Evolutionary conservation across 2,113 vertebrate species (phyloP).

Genomic region (Pelmatolapia mariae): DNA sequence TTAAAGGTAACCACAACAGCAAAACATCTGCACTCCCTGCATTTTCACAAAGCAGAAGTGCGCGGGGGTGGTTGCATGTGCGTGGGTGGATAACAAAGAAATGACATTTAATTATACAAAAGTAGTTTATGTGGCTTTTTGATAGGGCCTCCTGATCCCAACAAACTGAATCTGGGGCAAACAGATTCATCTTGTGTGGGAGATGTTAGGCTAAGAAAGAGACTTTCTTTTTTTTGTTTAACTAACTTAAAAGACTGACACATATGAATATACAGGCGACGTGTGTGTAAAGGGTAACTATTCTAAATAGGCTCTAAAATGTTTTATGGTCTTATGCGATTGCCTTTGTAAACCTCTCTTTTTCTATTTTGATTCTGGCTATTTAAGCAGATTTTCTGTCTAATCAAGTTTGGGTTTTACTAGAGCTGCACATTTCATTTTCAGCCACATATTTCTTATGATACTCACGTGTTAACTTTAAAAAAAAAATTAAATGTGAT

Average conservation of each 20-base stretch:
- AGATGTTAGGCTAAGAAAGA: not conserved
- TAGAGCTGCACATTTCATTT: not conserved
- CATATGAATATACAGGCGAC: not conserved
- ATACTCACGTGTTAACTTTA: not conserved
- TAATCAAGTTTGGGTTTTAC: not conserved
- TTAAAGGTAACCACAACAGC: not conserved
- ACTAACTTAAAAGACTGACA: not conserved
- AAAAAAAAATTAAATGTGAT: not conserved
- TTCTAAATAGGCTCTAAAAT: not conserved
- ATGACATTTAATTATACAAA: not conserved
- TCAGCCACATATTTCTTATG: not conserved
- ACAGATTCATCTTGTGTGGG: not conserved
- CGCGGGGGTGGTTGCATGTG: not conserved
- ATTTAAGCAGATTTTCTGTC: not conserved
- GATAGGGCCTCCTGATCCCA: not conserved
- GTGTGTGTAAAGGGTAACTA: not conserved
- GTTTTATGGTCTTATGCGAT: not conserved
- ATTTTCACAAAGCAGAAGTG: not conserved
- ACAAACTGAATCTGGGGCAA: not conserved
- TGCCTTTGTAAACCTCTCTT: not conserved
- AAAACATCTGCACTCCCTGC: not conserved
- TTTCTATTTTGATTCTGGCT: not conserved
- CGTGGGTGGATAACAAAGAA: not conserved
- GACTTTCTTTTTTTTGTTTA: not conserved
- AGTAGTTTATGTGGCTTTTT: not conserved